Evolutionary conservation across 2,888 invertebrate species (phyloP).

Genomic region (Nineta flava): DNA sequence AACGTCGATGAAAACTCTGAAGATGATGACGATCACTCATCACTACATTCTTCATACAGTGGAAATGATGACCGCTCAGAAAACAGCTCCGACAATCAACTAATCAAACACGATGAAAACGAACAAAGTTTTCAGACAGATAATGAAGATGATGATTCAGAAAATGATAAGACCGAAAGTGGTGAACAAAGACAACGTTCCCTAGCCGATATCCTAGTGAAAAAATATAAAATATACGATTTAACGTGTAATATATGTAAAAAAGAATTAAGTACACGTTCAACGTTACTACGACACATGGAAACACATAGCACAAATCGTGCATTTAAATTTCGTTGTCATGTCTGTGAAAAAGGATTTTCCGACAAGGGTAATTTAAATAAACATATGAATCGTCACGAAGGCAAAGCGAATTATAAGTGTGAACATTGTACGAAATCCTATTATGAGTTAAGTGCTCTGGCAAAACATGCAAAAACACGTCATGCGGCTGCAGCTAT

Average conservation of each 20-base stretch:
- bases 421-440: conserved; percentile 4
- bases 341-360: conserved; percentile 29
- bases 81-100: too few species aligned
- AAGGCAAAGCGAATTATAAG: conserved; percentile 1
- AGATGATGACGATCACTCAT: not conserved
- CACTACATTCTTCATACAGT: too few species aligned
- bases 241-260: conserved; percentile 2
- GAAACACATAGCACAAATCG: conserved; percentile 3
- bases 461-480: conserved; percentile 3
- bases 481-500: not conserved
- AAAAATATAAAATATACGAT: not conserved
- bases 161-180: not conserved
- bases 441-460: conserved; percentile 3
- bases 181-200: not conserved
- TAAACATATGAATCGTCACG: conserved; percentile 30
- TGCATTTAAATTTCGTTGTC: conserved; percentile 25
- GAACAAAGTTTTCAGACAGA: too few species aligned
- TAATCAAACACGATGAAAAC: too few species aligned
- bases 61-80: too few species aligned
- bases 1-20: not conserved
- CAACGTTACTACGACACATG: not conserved
- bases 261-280: not conserved
- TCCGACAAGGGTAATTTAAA: conserved; percentile 30
- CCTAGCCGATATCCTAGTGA: not conserved
- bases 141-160: not conserved